Conservation (phyloP, 1,140 invertebrate species). For the Melanaphis sacchari region DNA sequence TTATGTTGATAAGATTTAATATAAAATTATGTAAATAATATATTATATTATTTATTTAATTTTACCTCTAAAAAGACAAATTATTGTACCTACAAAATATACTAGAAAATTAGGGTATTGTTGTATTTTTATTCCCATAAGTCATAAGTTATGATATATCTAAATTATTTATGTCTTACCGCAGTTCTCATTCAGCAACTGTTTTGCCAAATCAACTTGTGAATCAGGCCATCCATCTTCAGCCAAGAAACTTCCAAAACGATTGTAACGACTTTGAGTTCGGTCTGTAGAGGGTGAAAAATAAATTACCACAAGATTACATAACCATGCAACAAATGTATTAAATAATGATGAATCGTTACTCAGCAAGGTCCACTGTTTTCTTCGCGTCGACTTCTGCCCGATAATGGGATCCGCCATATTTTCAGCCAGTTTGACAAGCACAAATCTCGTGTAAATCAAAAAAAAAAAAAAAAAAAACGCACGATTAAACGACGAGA, state of each 20-base stretch:
- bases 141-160: background rate
- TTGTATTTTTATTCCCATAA: no score
- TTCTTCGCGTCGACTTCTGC: conserved; percentile 36
- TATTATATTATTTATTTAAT: no score
- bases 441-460: no score
- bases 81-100: no score
- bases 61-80: no score
- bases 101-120: no score
- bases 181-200: conserved; percentile 74
- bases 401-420: conserved; percentile 46
- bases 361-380: conserved; percentile 49
- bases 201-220: conserved; percentile 79
- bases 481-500: no score
- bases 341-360: background rate
- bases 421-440: conserved; percentile 7
- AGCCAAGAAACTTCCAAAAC: conserved; percentile 74
- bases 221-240: conserved; percentile 83
- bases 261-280: conserved; percentile 41
- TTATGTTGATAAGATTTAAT: no score
- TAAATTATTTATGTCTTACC: conserved; percentile 65
- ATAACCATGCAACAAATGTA: background rate
- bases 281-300: background rate
- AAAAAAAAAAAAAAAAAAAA: background rate
- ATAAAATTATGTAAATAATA: no score
- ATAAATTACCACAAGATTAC: background rate